phyloP scores from a whole-genome alignment of 2,888 invertebrate genomes.

The Cephus nigrinus region DNA sequence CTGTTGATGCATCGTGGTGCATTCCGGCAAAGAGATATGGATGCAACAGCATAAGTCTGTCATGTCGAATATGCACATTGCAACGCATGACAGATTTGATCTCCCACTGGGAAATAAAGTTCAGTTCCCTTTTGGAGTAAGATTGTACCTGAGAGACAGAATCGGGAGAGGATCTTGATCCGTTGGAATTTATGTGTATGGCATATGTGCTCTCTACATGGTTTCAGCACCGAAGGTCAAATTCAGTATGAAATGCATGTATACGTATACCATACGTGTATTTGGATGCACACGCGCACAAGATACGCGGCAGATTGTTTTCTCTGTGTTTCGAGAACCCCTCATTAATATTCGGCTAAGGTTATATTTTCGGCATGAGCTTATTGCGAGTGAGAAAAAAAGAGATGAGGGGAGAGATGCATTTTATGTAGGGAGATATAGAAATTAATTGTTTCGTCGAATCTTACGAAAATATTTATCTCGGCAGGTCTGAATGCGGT shows the following conservation, averaged over 20 bases:
- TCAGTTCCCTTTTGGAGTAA: not conserved
- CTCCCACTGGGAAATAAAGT: not conserved
- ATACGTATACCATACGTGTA: too few species aligned
- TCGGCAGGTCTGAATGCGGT: not conserved
- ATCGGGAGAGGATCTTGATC: not conserved
- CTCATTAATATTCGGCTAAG: not conserved
- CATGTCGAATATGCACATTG: not conserved
- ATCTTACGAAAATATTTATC: not conserved
- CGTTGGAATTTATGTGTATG: not conserved
- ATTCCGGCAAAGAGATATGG: not conserved
- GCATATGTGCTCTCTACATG: not conserved
- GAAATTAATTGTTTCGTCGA: not conserved
- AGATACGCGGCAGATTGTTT: not conserved
- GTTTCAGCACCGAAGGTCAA: not conserved
- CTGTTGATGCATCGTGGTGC: not conserved
- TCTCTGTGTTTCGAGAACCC: not conserved
- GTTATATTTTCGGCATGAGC: not conserved
- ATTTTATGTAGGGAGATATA: not conserved
- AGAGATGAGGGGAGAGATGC: not conserved
- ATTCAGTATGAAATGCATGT: not conserved
- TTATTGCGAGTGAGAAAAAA: not conserved
- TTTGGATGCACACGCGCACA: too few species aligned
- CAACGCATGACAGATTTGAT: not conserved
- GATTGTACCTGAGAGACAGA: not conserved
- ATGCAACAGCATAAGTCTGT: not conserved